These are phyloP conservation scores for Argynnis bischoffii DNA, from an alignment of 2,888 invertebrate species.

Conservation along the genomic window DNA sequence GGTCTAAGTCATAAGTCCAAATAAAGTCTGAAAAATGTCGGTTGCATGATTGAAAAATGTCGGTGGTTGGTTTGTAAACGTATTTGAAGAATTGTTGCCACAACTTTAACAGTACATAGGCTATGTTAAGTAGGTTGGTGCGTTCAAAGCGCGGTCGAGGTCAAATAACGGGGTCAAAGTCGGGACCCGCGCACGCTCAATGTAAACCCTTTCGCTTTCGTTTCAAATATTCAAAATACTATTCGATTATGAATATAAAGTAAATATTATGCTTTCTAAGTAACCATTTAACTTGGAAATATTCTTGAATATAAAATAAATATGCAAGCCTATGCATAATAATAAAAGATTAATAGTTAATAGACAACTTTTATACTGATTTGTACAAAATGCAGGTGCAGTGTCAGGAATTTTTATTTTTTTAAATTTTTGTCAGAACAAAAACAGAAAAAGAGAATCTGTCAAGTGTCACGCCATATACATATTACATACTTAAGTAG, in stretches of 20 bases:
- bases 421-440: too few relatives aligned
- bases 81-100: slow-evolving; percentile 19
- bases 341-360: too few relatives aligned
- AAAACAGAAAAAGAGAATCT: too few relatives aligned
- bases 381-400: too few relatives aligned
- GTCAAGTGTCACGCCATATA: too few relatives aligned
- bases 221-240: slow-evolving; percentile 40
- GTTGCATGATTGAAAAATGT: not conserved
- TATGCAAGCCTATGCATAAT: too few relatives aligned
- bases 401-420: too few relatives aligned
- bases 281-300: not conserved
- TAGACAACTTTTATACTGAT: too few relatives aligned
- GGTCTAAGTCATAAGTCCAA: too few relatives aligned
- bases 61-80: too few relatives aligned
- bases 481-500: too few relatives aligned
- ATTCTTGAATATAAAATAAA: too few relatives aligned
- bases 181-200: slow-evolving; percentile 55
- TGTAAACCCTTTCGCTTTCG: slow-evolving; percentile 51
- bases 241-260: slow-evolving; percentile 4
- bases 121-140: slow-evolving; percentile 39
- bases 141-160: slow-evolving; percentile 57
- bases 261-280: not conserved
- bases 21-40: not conserved
- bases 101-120: slow-evolving; percentile 25
- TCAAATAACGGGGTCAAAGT: slow-evolving; percentile 76